Evolutionary conservation across 2,888 invertebrate species (phyloP).

Genomic region (Drosophila glabriapex): DNA sequence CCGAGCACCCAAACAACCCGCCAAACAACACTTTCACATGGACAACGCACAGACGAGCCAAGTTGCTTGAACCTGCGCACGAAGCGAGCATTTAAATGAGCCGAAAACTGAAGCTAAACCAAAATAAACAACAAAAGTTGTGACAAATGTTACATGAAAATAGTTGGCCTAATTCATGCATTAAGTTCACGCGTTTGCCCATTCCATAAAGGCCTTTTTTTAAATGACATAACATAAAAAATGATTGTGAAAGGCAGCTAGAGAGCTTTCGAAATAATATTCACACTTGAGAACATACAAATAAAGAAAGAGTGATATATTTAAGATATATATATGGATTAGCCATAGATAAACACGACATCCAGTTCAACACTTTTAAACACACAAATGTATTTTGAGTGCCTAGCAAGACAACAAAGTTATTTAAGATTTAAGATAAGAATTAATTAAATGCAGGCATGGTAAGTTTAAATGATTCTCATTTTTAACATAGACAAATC

Average conservation of each 20-base stretch:
- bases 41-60: constrained; percentile 21
- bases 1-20: not conserved
- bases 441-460: not conserved
- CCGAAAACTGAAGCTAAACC: not conserved
- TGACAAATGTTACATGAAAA: constrained; percentile 44
- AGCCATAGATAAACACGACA: not conserved
- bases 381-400: not conserved
- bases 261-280: not conserved
- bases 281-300: not conserved
- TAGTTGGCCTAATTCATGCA: constrained; percentile 39
- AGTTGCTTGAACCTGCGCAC: constrained; percentile 58
- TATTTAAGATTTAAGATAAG: not conserved
- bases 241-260: not conserved
- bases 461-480: not conserved
- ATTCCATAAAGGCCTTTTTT: not conserved
- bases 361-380: not conserved
- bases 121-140: not conserved
- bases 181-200: constrained; percentile 8
- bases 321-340: not conserved
- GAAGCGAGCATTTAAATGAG: constrained; percentile 54
- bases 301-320: not conserved
- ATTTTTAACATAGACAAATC: not conserved
- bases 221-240: constrained; percentile 12
- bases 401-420: not conserved
- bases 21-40: constrained; percentile 69